phyloP scores from a whole-genome alignment of 2,113 vertebrate species.

The Charina bottae region DNA sequence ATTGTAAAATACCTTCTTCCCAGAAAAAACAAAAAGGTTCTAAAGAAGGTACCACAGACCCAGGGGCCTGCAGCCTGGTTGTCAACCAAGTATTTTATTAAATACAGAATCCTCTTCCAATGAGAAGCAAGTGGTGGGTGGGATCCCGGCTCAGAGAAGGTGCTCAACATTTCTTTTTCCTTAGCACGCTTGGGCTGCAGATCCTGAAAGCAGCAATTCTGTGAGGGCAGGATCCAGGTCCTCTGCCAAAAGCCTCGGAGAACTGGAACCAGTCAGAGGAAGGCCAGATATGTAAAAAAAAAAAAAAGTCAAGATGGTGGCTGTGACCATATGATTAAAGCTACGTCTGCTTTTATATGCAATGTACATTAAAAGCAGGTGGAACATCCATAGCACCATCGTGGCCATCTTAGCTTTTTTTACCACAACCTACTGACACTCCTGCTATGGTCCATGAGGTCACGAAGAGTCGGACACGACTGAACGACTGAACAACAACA shows the following conservation, averaged over 20 bases:
- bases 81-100: background rate
- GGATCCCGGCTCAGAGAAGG: background rate
- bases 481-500: no score
- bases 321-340: background rate
- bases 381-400: background rate
- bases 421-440: background rate
- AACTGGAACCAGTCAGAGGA: background rate
- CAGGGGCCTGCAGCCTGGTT: background rate
- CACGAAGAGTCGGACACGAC: no score
- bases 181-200: background rate
- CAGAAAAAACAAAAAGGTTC: background rate
- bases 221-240: background rate
- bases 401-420: background rate
- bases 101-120: background rate
- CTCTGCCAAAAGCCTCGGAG: background rate
- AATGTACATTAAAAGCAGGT: background rate
- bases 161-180: no score
- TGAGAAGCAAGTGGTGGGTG: background rate
- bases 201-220: background rate
- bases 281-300: background rate
- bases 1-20: background rate
- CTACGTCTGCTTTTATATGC: background rate
- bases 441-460: no score
- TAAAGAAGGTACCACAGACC: background rate
- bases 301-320: background rate